phyloP scores from a whole-genome alignment of 2,113 vertebrate species.

The Myotis brandtii region DNA sequence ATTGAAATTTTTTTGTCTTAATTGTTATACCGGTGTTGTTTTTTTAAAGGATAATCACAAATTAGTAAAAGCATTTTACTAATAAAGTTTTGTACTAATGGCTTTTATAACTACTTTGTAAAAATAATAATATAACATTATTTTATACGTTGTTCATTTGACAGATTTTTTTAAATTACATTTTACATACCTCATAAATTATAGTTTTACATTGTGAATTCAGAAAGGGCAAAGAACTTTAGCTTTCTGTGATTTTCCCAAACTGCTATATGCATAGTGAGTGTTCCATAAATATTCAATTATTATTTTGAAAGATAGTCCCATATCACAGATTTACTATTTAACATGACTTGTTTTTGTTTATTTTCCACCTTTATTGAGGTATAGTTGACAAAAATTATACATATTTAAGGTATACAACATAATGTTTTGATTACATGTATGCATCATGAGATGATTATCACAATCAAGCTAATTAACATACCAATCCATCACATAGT shows the following conservation, averaged over 20 bases:
- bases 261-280: neutral
- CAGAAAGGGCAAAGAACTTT: neutral
- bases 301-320: conserved; percentile 14
- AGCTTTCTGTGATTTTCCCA: conserved; percentile 28
- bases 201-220: conserved; percentile 4
- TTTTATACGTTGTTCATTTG: conserved; percentile 1
- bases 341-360: conserved; percentile 38
- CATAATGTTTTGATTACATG: neutral
- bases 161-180: neutral
- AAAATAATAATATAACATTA: conserved; percentile 11
- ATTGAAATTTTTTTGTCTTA: neutral
- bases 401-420: neutral
- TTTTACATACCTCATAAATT: neutral
- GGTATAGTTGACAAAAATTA: neutral
- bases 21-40: neutral
- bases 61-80: neutral
- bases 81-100: neutral
- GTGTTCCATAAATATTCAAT: conserved; percentile 1
- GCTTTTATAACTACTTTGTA: conserved; percentile 36
- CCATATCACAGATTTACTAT: conserved; percentile 14
- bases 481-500: neutral
- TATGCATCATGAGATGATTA: neutral
- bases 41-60: neutral
- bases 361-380: conserved; percentile 3
- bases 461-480: neutral